phyloP scores from a whole-genome alignment of 2,113 vertebrate species.

The Mesocricetus auratus region DNA sequence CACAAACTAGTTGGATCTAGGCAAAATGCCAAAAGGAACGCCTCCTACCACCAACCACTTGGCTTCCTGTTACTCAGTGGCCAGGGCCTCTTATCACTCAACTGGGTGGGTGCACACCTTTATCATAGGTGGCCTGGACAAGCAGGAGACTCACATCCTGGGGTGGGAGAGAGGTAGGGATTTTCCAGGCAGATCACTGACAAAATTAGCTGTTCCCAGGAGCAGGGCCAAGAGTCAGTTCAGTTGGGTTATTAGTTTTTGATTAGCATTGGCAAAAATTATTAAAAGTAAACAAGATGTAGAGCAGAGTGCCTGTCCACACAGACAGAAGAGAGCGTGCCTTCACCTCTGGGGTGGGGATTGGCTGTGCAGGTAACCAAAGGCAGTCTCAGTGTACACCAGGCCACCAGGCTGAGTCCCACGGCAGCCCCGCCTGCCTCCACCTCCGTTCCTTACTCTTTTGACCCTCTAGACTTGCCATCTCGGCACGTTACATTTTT shows the following conservation, averaged over 20 bases:
- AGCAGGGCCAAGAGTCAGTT: neutral
- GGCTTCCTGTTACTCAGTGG: constrained; percentile 58
- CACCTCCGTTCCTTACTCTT: neutral
- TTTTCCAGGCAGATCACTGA: constrained; percentile 33
- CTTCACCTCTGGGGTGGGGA: neutral
- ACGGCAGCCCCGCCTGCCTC: neutral
- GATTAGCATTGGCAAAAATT: neutral
- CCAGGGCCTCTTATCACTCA: neutral
- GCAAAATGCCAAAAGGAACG: constrained; percentile 66
- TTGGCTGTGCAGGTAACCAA: neutral
- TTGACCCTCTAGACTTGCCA: neutral
- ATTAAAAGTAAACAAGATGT: neutral
- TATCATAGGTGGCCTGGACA: constrained; percentile 36
- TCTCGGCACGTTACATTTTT: neutral
- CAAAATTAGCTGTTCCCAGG: constrained; percentile 40
- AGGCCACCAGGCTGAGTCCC: neutral
- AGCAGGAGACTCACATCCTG: neutral
- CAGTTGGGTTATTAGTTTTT: neutral
- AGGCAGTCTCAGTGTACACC: too few species aligned
- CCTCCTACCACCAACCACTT: neutral
- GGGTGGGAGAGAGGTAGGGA: neutral
- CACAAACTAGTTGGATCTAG: constrained; percentile 27
- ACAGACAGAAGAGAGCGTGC: neutral
- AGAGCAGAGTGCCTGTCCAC: neutral
- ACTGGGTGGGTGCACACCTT: neutral